Evolutionary conservation across 1,140 invertebrate species (phyloP).

Genomic region (Neodiprion pinetum): DNA sequence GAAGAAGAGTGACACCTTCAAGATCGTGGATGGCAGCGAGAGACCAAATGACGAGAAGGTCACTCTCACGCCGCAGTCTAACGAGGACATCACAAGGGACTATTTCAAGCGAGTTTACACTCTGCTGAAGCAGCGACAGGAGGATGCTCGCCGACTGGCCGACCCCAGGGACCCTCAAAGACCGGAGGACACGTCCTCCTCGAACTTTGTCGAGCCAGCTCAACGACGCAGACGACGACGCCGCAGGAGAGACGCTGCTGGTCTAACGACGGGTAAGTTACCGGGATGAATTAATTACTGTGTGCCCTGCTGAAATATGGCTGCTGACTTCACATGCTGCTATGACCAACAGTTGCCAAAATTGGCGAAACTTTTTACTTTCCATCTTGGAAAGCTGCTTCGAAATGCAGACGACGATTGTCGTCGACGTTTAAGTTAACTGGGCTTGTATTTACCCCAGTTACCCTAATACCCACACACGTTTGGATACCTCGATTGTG

Average conservation of each 20-base stretch:
- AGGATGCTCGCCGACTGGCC: slow-evolving; percentile 30
- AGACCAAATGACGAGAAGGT: slow-evolving; percentile 13
- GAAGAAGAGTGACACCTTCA: slow-evolving; percentile 55
- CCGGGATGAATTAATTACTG: too few relatives aligned
- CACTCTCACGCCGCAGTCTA: slow-evolving; percentile 38
- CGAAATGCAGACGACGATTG: too few relatives aligned
- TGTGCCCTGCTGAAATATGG: too few relatives aligned
- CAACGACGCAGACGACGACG: slow-evolving; percentile 35
- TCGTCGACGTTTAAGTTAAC: too few relatives aligned
- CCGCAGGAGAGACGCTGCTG: slow-evolving; percentile 38
- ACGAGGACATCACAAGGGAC: slow-evolving; percentile 47
- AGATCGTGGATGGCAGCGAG: slow-evolving; percentile 49
- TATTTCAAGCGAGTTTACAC: slow-evolving; percentile 57
- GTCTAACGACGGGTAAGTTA: slow-evolving; percentile 39
- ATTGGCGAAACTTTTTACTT: too few relatives aligned
- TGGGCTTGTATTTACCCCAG: too few relatives aligned
- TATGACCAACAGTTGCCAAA: too few relatives aligned
- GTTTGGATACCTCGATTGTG: too few relatives aligned
- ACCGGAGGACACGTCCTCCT: slow-evolving; percentile 42
- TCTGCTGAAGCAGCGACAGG: slow-evolving; percentile 45
- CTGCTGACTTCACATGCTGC: too few relatives aligned
- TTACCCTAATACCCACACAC: too few relatives aligned
- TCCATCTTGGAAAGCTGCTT: too few relatives aligned
- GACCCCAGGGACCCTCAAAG: slow-evolving; percentile 16
- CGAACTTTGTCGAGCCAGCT: slow-evolving; percentile 37